These are phyloP conservation scores for Lagorchestes hirsutus DNA, from an alignment of 2,797 vertebrate genomes.

Conservation along the genomic window DNA sequence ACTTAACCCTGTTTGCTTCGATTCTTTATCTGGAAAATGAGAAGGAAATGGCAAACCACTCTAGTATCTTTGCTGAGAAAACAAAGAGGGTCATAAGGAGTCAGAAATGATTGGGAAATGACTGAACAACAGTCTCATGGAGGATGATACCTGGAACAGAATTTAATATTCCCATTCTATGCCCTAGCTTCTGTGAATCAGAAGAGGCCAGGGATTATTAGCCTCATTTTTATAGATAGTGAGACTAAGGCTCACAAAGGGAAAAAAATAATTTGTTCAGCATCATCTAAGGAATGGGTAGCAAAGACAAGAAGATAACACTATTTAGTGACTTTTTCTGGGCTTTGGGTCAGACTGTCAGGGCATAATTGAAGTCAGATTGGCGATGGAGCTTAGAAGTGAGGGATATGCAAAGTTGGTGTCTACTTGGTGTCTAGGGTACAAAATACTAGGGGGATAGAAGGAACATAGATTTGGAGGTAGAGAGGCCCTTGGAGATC, in stretches of 20 bases:
- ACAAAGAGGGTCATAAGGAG: neutral
- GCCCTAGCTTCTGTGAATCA: neutral
- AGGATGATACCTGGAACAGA: neutral
- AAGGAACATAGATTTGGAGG: neutral
- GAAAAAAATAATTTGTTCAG: neutral
- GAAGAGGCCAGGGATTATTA: neutral
- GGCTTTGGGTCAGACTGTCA: neutral
- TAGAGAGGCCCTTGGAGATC: neutral
- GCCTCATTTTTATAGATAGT: neutral
- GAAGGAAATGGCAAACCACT: neutral
- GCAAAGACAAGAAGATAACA: neutral
- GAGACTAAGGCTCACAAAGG: neutral
- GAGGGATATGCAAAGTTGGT: neutral
- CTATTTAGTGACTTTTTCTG: neutral
- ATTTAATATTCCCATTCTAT: neutral
- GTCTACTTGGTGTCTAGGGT: neutral
- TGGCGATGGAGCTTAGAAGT: neutral
- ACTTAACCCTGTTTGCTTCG: neutral
- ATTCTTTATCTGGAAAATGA: neutral
- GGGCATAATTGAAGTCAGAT: neutral
- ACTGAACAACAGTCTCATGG: conserved; percentile 3
- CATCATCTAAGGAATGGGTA: neutral
- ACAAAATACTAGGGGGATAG: neutral
- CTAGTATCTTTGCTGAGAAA: neutral
- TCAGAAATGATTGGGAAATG: neutral